These are phyloP conservation scores for Deroptyus accipitrinus DNA, from an alignment of 2,113 vertebrate genomes.

Conservation along the genomic window DNA sequence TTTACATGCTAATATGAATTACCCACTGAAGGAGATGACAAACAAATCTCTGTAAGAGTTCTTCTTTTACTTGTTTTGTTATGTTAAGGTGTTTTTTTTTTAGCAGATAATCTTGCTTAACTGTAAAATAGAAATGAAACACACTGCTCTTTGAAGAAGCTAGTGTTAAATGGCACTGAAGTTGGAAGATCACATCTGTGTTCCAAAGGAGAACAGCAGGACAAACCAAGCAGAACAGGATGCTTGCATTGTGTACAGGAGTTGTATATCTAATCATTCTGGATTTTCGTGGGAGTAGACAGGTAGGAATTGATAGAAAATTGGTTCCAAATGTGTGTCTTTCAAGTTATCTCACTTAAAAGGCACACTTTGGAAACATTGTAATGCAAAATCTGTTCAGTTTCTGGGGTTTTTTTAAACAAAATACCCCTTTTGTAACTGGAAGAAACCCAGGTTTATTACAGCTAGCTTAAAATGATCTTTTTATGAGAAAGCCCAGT, in stretches of 20 bases:
- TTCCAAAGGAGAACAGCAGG: not conserved
- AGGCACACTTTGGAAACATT: not conserved
- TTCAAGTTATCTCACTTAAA: not conserved
- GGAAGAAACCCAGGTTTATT: not conserved
- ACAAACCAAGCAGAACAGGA: not conserved
- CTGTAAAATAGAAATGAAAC: not conserved
- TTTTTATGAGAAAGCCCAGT: not conserved
- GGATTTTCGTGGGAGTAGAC: not conserved
- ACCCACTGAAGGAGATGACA: not conserved
- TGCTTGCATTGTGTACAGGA: not conserved
- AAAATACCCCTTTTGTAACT: not conserved
- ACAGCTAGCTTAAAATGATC: not conserved
- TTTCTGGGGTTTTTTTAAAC: not conserved
- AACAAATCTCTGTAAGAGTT: not conserved
- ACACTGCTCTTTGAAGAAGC: not conserved
- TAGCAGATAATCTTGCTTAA: not conserved
- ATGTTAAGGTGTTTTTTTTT: not conserved
- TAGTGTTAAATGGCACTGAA: not conserved
- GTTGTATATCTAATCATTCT: not conserved
- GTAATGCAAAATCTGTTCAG: not conserved
- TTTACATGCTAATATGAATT: not conserved
- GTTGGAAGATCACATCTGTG: not conserved
- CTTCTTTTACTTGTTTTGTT: not conserved
- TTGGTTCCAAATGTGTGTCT: not conserved
- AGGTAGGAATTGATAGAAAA: not conserved